Evolutionary conservation across 2,113 vertebrate species (phyloP), one percentile per base, ranked within the genome.

Genomic region (Scolopax mira): DNA sequence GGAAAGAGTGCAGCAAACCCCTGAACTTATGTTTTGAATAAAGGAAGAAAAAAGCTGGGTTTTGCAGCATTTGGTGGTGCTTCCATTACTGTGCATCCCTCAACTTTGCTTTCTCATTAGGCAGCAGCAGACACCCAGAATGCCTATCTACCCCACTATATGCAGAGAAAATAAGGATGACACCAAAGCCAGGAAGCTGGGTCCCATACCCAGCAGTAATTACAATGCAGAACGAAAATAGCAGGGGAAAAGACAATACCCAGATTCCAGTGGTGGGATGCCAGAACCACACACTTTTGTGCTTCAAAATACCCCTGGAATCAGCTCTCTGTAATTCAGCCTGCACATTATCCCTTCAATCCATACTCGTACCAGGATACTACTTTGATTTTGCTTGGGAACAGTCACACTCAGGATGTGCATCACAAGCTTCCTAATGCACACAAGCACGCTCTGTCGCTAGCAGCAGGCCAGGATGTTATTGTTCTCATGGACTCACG

Each of bases 401-500:
- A 16, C n/a, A 85, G 78, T 60, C 91, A 64, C 13, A 4, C 62
- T 44, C 11, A 18, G 88, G 92, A 91, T 70, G 10, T 70, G 60
- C 91, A 94, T 77, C 79, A 82, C 12, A n/a, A 66, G 62, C 67
- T 95, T 88, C 88, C 83, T 80, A 16, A 46, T 0, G 33, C 89
- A 73, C 60, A n/a, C 39, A 65, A 42, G 48, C 85, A 22, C 2
- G 61, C 82, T 93, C 79, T 30, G 41, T 42, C 4, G 0, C n/a
- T 17, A 89, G 73, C 91, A 90, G 90, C 74, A 48, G 65, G 69
- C 86, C 91, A 95, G 84, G 93, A 96, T 94, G 91, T 88, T 94
- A 66, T 82, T 93, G 78, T 94, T 96, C 90, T 73, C 82, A 80
- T 16, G 69, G 75, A 80, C 35, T 90, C 90, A 31, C 2, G 75